Percentiles rank a stretch among this genome's conserved stretches.
Conservation (phyloP, 2,888 invertebrate genomes). For the Andricus curvator region DNA sequence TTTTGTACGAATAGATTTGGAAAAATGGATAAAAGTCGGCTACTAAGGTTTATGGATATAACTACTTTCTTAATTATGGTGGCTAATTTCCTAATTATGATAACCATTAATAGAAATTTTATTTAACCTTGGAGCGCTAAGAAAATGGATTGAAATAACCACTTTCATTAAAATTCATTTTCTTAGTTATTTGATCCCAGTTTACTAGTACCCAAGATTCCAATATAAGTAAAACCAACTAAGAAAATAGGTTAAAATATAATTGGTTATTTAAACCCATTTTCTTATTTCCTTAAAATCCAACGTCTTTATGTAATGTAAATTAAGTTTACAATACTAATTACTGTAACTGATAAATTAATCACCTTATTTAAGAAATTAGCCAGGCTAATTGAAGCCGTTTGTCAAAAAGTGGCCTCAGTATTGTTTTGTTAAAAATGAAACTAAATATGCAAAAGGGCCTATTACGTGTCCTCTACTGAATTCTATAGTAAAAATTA, state of each 20-base stretch:
- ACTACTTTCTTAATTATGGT: no score
- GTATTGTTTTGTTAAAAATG: no score
- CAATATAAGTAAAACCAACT: background rate
- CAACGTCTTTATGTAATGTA: background rate
- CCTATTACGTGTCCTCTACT: no score
- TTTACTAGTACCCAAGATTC: background rate
- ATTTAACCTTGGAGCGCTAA: background rate
- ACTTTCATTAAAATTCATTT: background rate
- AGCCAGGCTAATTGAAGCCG: background rate
- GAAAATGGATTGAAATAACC: background rate
- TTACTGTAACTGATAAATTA: background rate
- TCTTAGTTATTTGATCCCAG: background rate
- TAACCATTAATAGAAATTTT: no score
- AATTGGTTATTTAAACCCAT: background rate
- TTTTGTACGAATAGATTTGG: no score
- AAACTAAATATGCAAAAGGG: no score
- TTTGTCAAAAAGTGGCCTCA: no score
- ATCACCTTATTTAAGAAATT: background rate
- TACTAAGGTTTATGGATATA: no score
- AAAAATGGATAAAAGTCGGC: no score
- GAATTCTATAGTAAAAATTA: no score
- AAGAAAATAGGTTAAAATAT: background rate
- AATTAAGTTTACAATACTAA: background rate
- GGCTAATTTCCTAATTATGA: no score
- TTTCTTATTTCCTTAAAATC: background rate